Conservation (phyloP, 2,888 invertebrate species). For the Aspidiotus destructor region DNA sequence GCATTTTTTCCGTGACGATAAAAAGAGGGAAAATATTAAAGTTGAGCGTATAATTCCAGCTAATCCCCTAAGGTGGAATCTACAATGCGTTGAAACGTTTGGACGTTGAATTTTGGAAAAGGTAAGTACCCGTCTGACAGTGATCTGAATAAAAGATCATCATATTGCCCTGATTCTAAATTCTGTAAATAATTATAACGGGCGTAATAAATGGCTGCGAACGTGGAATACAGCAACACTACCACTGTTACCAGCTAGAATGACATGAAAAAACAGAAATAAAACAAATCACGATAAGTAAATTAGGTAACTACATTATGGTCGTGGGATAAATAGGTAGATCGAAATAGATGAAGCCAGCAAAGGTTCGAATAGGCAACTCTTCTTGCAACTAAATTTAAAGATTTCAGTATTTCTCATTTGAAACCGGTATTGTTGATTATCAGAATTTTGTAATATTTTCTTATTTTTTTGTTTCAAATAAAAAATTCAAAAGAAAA, state of each 20-base stretch:
- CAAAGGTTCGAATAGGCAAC: no score
- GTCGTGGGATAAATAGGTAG: no score
- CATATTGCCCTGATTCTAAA: conserved; percentile 63
- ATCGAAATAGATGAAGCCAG: no score
- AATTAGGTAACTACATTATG: not conserved
- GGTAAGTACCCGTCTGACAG: conserved; percentile 9
- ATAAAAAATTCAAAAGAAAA: no score
- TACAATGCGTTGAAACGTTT: conserved; percentile 28
- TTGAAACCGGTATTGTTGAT: no score
- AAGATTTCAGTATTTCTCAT: no score
- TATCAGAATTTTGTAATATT: no score
- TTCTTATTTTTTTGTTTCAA: no score
- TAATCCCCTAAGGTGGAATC: conserved; percentile 17
- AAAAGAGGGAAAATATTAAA: no score
- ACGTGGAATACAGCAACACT: conserved; percentile 69
- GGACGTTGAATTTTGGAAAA: conserved; percentile 22
- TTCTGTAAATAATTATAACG: conserved; percentile 75
- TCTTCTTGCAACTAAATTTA: no score
- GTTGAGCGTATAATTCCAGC: not conserved
- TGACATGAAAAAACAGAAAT: not conserved
- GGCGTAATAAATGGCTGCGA: conserved; percentile 78
- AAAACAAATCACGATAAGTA: not conserved
- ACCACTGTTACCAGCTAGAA: conserved; percentile 69
- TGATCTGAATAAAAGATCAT: conserved; percentile 46
- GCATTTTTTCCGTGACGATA: no score